Evolutionary conservation across 2,113 vertebrate species (phyloP), one percentile per base, ranked within the genome.

Genomic region (Psophia crepitans): DNA sequence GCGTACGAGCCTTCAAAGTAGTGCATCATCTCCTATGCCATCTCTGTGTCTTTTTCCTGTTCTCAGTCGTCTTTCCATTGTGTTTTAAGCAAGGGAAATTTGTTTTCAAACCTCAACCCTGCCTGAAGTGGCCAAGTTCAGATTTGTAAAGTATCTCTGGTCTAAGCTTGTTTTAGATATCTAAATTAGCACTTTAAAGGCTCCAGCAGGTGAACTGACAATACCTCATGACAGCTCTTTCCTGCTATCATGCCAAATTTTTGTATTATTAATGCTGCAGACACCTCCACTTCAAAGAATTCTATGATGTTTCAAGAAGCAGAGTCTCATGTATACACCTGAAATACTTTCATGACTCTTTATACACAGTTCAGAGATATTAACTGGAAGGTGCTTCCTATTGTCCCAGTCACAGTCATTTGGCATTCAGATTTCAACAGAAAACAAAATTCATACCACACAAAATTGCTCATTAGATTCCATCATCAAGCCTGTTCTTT

Each of bases 211-310:
- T 95, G 80, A 89, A 75, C 39, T 75, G 80, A 84, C 73, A 87
- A 63, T 61, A 65, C 64, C n/a, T 84, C 46, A 10, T 32, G 77
- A 87, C 75, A 91, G 77, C 37, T 76, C 46, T 79, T 89, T 58
- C 51, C 81, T 56, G 73, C 84, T 64, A 43, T 60, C 39, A 17
- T 22, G 22, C 43, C 74, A 75, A 71, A 78, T 94, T 81, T 89
- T 28, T 84, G 11, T 58, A 89, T 92, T 90, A 84, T 90, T 90
- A 78, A 89, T 51, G 56, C 79, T 94, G 82, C 93, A 94, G 87
- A 64, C 44, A 49, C 87, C 30, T 82, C 78, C 30, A 68, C 92
- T 96, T 98, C 89, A 97, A 97, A 96, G 93, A 79, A 69, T 30
- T 87, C 46, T 56, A 88, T 44, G 56, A 74, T 58, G 57, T 48